These are phyloP conservation scores for Sebastes miniatus DNA, from an alignment of 2,797 vertebrate species.

Conservation along the genomic window DNA sequence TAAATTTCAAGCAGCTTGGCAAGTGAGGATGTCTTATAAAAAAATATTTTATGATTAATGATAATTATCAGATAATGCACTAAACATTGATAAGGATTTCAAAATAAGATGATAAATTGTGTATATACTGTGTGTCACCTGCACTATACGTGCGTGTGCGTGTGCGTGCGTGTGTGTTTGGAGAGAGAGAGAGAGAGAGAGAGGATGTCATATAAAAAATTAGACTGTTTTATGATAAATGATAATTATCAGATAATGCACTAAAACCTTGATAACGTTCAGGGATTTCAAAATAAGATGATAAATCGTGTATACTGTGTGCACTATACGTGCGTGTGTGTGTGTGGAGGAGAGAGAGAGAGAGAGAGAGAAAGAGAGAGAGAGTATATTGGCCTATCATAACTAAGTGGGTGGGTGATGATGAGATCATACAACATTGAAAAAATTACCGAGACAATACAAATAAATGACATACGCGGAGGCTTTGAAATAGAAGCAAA, in stretches of 20 bases:
- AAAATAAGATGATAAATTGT: slow-evolving; percentile 37
- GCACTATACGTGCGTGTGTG: not conserved
- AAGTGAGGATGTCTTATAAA: slow-evolving; percentile 8
- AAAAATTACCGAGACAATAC: slow-evolving; percentile 73
- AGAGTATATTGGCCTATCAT: slow-evolving; percentile 48
- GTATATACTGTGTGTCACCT: slow-evolving; percentile 47
- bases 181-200: not conserved
- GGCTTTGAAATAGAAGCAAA: slow-evolving; percentile 69
- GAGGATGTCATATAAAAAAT: slow-evolving; percentile 5
- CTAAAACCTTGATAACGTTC: not conserved
- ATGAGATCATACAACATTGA: slow-evolving; percentile 72
- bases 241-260: slow-evolving; percentile 27
- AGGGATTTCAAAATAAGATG: slow-evolving; percentile 27
- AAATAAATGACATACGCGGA: slow-evolving; percentile 66
- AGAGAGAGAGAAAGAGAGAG: not conserved
- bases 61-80: slow-evolving; percentile 26
- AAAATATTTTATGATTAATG: slow-evolving; percentile 25
- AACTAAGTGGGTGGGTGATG: slow-evolving; percentile 70
- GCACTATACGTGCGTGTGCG: not conserved
- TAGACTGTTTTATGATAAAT: slow-evolving; percentile 22
- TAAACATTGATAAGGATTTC: not conserved
- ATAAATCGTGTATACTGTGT: slow-evolving; percentile 25
- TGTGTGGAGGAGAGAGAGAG: not conserved
- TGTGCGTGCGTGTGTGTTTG: no score
- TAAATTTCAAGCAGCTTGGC: slow-evolving; percentile 4